Evolutionary conservation across 2,797 vertebrate species (phyloP), one percentile per base, ranked within the genome.

Genomic region (Gadopsis marmoratus): DNA sequence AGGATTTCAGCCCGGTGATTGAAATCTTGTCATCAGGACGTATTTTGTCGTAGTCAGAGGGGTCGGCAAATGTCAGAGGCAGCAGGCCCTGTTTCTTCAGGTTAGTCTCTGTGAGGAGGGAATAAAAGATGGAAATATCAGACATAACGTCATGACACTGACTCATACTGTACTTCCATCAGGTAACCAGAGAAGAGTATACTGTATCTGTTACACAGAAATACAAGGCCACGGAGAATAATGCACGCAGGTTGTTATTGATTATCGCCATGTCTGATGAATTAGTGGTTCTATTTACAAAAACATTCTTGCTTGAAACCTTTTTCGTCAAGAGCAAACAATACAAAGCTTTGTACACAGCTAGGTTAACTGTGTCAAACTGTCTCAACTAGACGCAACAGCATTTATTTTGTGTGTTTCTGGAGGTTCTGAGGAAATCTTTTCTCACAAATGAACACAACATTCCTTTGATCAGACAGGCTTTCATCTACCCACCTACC

Each of bases 41-140:
- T 75, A 99, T 97, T 92, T 97, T 98, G 83, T 99, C 97, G 59
- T 98, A 99, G 92, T 99, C 97, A 0, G 91, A 83, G 21, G 97
- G 96, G 84, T 98, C 91, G 0, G 93, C 90, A 0, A 99, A 99
- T 3, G 97, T 99, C 74, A 99, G 95, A 16, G 97, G 97, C 66
- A 95, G 90, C 76, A 95, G 80, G 33, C 95, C 94, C 78, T 95
- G 94, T 78, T 95, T 95, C 90, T 95, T 95, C 84, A 95, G 81
- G 79, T 95, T 95, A 12, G 94, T 95, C 91, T 95, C 94, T 95
- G 87, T 60, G 60, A 31, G 61, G 23, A 72, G 3, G 53, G 50
- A 7, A 39, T 51, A 23, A 50, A 45, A 21, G 21, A 61, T 3
- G 19, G 21, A 23, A 19, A 69, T 33, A 29, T 13, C 12, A 35